Evolutionary conservation across 2,113 vertebrate genomes (phyloP), one percentile per base, ranked within the genome.

Genomic region (Prietella phreatophila): DNA sequence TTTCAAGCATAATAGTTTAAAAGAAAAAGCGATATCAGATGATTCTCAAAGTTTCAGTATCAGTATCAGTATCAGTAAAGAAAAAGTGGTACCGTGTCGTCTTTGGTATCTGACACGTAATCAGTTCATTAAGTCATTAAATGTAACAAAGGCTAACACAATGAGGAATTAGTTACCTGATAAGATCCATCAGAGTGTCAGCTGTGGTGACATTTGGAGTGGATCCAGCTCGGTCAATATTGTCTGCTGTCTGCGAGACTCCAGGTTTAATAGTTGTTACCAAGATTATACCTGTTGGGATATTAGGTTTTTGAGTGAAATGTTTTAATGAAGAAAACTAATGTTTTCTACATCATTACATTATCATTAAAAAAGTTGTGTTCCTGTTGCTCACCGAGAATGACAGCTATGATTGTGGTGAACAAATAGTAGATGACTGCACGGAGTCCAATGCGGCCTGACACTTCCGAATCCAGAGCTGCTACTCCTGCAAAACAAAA

Each of bases 251-350:
- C 92, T 99, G 98, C 87, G 96, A 95, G 27, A 97, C 95, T 63
- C 98, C 98, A 0, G 98, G 98, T 94, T 97, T 97, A 93, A 99
- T 98, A 27, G 95, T 94, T 92, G 98, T 97, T 92, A 99, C 98
- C 93, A 99, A 88, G 88, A 98, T 92, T 69, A 99, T 97, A 71
- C 98, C 98, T 99, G 91, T 53, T 85, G 90, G 56, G 85, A 81
- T 14, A 33, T 19, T 25, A 71, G 5, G n/a, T 5, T 50, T 10
- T 7, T 87, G 13, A 30, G 39, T 30, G 19, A 1, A 85, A 11
- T 25, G 8, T 83, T 85, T 9, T 50, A 56, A 42, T 50, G 19
- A 63, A 79, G 27, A n/a, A 84, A 22, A 61, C 27, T 27, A 60
- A 47, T 39, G 33, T 82, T 82, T 60, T 82, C 4, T 58, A 60